Base-by-base conservation (phyloP, 1,140 invertebrate genomes). In the Hylaeus anthracinus region DNA sequence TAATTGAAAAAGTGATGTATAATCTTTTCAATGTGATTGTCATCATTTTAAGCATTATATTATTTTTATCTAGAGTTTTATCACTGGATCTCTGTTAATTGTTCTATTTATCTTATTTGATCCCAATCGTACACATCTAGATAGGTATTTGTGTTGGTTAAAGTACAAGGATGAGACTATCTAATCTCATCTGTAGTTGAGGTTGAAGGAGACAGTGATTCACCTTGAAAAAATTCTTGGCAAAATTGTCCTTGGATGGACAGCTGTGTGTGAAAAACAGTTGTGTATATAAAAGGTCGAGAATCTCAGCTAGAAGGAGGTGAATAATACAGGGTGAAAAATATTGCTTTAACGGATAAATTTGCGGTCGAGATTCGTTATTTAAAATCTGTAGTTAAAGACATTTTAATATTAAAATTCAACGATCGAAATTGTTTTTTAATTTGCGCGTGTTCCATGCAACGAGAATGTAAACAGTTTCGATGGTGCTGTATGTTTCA, bases 171-270 rank as follows among this genome's bases (percentile, higher is more conserved):
- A 70, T 4, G 10, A 37, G 39, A 10, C 37, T 63, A 55, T 78
- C 43, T 58, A 67, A 73, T 58, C 72, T 82, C 76, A 84, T 65
- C 67, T 85, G 72, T 72, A 65, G 64, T 64, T 64, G 26, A 81
- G 63, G 71, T 67, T 39, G 73, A 58, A 81, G 75, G 61, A 72
- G 74, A 72, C 71, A 77, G 67, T 90, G 88, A 88, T 85, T 90
- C 74, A 88, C 82, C 85, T 90, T 86, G 79, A 82, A 89, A 86
- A 88, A 85, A 87, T 87, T 77, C 76, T 86, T 82, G 67, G 58
- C 63, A 76, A 82, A 69, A 64, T 72, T 81, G 83, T 87, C 67
- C 84, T 86, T 85, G 82, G n/a, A 48, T 61, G 71, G 72, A 70
- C 79, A 80, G 39, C 51, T 37, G 37, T 65, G 63, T 65, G 65